Conservation (phyloP, 2,797 vertebrate genomes). For the Sylvia borin region DNA sequence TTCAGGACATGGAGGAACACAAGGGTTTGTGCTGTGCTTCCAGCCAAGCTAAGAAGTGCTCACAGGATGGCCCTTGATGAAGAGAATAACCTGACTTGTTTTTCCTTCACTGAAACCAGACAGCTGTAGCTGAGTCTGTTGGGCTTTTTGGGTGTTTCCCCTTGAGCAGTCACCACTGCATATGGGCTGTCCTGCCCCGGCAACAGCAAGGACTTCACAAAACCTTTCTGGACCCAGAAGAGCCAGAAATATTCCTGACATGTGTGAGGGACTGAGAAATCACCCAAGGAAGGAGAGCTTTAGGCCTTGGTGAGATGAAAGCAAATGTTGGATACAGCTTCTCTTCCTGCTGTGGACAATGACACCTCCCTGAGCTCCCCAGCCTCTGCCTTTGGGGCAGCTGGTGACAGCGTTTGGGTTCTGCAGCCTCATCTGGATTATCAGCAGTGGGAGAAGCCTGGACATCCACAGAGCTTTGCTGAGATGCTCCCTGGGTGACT, state of each 20-base stretch:
- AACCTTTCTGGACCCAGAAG: not conserved
- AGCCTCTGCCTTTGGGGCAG: not conserved
- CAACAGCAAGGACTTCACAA: not conserved
- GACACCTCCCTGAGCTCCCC: not conserved
- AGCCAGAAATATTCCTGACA: not conserved
- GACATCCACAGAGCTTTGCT: accelerated
- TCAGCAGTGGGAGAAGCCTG: not conserved
- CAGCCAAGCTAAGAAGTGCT: not conserved
- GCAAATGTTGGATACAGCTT: accelerated
- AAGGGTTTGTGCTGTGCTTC: not conserved
- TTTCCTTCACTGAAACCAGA: not conserved
- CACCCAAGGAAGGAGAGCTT: not conserved
- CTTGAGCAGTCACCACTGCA: not conserved
- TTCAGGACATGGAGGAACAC: not conserved
- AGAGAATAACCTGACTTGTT: not conserved
- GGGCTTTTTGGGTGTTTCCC: not conserved
- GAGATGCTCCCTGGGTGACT: accelerated
- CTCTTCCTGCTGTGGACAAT: not conserved
- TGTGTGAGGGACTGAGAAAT: not conserved
- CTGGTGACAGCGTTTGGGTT: accelerated
- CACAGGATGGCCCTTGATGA: not conserved
- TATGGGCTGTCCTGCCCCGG: not conserved
- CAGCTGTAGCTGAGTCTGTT: not conserved
- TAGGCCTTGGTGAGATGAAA: not conserved
- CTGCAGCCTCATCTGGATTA: not conserved